Base-by-base conservation (phyloP, 2,113 vertebrate genomes). In the Salminus brasiliensis region DNA sequence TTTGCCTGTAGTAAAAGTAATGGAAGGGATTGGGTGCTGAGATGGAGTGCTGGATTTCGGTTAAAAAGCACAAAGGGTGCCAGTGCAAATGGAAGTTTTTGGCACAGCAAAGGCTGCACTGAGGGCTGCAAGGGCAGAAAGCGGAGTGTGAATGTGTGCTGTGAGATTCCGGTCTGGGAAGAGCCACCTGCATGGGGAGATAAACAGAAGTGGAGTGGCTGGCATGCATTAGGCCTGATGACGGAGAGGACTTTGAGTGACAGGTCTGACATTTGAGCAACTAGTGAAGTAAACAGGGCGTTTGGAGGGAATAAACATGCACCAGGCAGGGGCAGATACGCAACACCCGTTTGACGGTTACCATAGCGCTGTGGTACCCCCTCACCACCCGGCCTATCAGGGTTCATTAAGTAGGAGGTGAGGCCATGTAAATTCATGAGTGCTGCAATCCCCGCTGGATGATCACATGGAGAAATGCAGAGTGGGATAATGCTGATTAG, bases 181-280 rank as follows among this genome's bases (percentile, higher is more conserved):
- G 36, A 63, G 86, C 79, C 83, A 87, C 85, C 88, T 90, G 90
- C 88, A 86, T 85, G 75, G 74, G 75, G 78, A 87, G 90, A 91
- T 92, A 91, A 92, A 87, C 86, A 83, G 34, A 76, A 86, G 85
- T 88, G 75, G 85, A 76, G 83, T 80, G 83, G 49, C 49, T 80
- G 86, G 88, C 82, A 83, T 72, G 62, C 84, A 85, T 79, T 59
- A 72, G 69, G 74, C 74, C 81, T 87, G 89, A 87, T 85, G 83
- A 79, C 52, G 82, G 85, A n/a, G 32, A 74, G 78, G 60, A 78
- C 78, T 90, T 57, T 85, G 91, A 93, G 79, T 90, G 92, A 90
- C 92, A 89, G 87, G 72, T 76, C 81, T 92, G 91, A 92, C 92
- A 93, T 93, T 92, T 92, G 32, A 85, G 81, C 88, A 90, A 89